Base-by-base conservation (phyloP, 1,140 invertebrate genomes). In the Cyclargus thomasi region DNA sequence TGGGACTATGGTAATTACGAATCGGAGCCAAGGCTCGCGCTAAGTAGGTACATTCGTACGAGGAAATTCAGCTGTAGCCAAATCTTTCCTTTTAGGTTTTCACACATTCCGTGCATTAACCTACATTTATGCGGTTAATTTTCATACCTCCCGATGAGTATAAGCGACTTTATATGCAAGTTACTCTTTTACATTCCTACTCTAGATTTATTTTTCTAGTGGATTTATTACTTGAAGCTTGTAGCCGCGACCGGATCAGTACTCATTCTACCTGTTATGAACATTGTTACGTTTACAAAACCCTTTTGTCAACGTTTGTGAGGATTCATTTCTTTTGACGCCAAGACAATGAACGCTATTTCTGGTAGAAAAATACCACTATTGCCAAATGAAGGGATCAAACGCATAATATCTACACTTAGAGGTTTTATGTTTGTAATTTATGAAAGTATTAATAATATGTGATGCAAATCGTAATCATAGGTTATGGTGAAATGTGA, bases 101-200 rank as follows among this genome's bases (percentile, higher is more conserved):
- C 72, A 83, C 80, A 86, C 85, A 72, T 78, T 73, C 75, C 68
- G 81, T 74, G 77, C 82, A 86, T 88, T 86, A 86, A 86, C 84
- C 83, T 73, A 86, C 77, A 82, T 86, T 78, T 71, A 74, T 47
- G 14, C 14, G 39, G 39, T 47, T 47, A 47, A 47, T 47, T 47
- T 47, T 47, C 11, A 47, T 47, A 47, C 6, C 39, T 47, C 39
- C 2, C 14, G 39, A 47, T 14, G 39, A 47, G 39, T 14, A 29
- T 29, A 29, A 29, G 29, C 29, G 29, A 29, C 29, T 29, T 29
- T 29, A 29, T 29, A 29, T 47, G 14, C 3, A 47, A 8, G 39
- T 47, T 14, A 11, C 0, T 14, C 11, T 47, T 47, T 47, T 47
- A 2, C 39, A 47, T 47, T 47, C 39, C 39, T 16, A n/a, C 39